Conservation (phyloP, 2,888 invertebrate species). For the Plutella xylostella region DNA sequence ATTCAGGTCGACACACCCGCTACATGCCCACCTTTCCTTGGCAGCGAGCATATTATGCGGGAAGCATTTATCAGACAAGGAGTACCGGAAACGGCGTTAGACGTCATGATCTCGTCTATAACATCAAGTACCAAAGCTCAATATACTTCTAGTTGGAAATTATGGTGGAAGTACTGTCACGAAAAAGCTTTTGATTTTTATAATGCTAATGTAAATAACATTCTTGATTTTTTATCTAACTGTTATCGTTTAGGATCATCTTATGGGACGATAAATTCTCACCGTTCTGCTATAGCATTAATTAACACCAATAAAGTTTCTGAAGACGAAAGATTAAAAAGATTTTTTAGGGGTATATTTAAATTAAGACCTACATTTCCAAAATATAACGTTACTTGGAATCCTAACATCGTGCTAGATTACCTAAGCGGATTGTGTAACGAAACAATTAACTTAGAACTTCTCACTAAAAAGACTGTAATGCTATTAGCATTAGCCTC, state of each 20-base stretch:
- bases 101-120: conserved; percentile 6
- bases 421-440: neutral
- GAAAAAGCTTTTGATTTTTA: conserved; percentile 2
- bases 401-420: conserved; percentile 1
- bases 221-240: neutral
- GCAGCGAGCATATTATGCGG: conserved; percentile 10
- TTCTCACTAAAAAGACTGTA: neutral
- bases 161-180: conserved; percentile 14
- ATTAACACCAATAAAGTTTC: neutral
- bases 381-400: conserved; percentile 6
- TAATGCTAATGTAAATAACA: neutral
- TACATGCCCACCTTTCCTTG: conserved; percentile 4
- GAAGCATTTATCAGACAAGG: neutral
- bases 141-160: conserved; percentile 12
- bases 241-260: neutral
- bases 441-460: neutral
- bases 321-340: conserved; percentile 2
- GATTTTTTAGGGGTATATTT: conserved; percentile 7
- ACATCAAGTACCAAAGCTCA: conserved; percentile 5
- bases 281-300: conserved; percentile 8
- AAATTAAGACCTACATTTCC: conserved; percentile 1
- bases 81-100: neutral
- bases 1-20: neutral
- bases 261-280: conserved; percentile 6
- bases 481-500: neutral